Evolutionary conservation across 2,797 vertebrate genomes (phyloP), one percentile per base, ranked within the genome.

Genomic region (Triplophysa bombifrons): DNA sequence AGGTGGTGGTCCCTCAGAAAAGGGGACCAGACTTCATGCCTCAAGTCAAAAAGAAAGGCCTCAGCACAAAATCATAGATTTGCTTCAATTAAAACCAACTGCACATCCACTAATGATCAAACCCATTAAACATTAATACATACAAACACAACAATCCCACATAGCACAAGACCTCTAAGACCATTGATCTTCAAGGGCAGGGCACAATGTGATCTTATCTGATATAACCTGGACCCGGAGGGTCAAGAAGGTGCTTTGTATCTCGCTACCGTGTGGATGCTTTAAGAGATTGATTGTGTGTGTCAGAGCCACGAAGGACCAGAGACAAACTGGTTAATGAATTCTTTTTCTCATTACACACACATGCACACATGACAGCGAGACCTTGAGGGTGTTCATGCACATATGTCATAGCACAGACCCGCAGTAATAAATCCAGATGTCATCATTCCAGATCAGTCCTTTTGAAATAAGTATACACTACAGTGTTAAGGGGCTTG

Each of bases 361-460:
- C 56, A 68, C 64, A 73, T 67, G 27, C 38, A 22, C 56, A 68
- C 48, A 63, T 61, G 27, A 2, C 55, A 38, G 27, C 5, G 19
- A 82, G 76, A 55, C 81, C 75, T 74, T 78, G 70, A 78, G 16
- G 38, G 67, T 12, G 17, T 56, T 34, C 41, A 67, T 13, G 5
- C 19, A 56, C 58, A 66, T 66, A 67, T 60, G 61, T 27, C 38
- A 34, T 72, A 22, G 68, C 1, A 12, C 22, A 5, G 41, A 19
- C 51, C 46, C 16, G 67, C 70, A 73, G 61, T 78, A 73, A 73
- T 72, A 80, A 67, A 80, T 80, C 77, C 68, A 80, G 0, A 72
- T 61, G 88, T 86, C 70, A 84, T 85, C 84, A 38, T 67, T 81
- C 88, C 89, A 84, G 83, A 90, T 91, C 85, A 84, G 83, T 65